Base-by-base conservation (phyloP, 35 echinoderm and acorn worm genomes). In the Diadema setosum region DNA sequence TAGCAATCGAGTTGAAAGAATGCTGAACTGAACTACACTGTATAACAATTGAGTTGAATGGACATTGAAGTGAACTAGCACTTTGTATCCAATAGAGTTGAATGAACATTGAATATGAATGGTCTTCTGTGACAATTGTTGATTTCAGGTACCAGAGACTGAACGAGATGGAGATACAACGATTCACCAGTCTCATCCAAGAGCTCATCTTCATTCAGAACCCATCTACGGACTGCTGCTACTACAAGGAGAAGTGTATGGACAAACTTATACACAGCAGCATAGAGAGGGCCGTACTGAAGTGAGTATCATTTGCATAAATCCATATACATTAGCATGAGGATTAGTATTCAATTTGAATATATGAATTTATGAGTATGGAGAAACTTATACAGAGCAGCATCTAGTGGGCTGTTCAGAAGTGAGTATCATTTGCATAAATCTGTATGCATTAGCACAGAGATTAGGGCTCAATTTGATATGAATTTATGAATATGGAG, bases 161-260 rank as follows among this genome's bases (percentile, higher is more conserved):
- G 6, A 84, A 85, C 0, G 89, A 89, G 46, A 33, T 99, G 50
- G 60, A 83, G 3, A 26, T 87, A 0, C 92, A 99, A 16, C 33
- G 96, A 1, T 84, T 89, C 49, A 86, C 92, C 25, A 84, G 92
- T 39, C 46, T 99, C 29, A 75, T 95, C 24, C 91, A 94, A 42
- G 85, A 92, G 65, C 41, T 92, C 23, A 93, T 89, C 26, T 99
- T 99, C 40, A 85, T 93, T 6, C 86, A 94, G 27, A 94, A 89
- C 78, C 96, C 96, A 0, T 87, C 89, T 24, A 49, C 45, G 3
- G 92, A 92, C 8, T 86, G 89, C 15, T 99, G 96, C 39, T 82
- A 87, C 50, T 83, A 46, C 34, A 34, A 56, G 3, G 60, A 83
- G 25, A 83, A 73, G 57, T 90, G 88, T 49, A 90, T 90, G 88